Percentiles rank a stretch among this genome's conserved stretches.
phyloP scores from a whole-genome alignment of 2,113 vertebrate species.

The Myotis davidii region DNA sequence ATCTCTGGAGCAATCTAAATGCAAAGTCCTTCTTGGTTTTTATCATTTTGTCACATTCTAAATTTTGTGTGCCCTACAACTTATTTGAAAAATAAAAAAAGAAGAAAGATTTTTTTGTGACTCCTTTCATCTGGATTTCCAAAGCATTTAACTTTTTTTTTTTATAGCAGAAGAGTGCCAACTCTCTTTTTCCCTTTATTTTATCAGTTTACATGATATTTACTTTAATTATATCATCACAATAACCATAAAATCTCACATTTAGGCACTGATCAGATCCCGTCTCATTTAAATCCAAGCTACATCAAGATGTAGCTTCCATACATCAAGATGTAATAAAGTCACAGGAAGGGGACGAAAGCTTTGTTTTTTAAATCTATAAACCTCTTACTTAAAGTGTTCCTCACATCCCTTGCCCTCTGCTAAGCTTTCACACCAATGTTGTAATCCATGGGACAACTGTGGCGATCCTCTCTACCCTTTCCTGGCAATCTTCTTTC shows the following conservation, averaged over 20 bases:
- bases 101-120: not conserved
- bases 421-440: not conserved
- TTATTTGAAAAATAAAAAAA: not conserved
- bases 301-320: too few relatives aligned
- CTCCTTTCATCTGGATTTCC: conserved; percentile 40
- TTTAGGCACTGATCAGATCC: not conserved
- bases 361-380: not conserved
- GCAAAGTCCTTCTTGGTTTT: conserved; percentile 30
- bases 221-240: not conserved
- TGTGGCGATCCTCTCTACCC: not conserved
- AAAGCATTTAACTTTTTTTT: conserved; percentile 27
- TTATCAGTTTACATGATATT: not conserved
- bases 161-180: not conserved
- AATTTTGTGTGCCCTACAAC: not conserved
- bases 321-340: not conserved
- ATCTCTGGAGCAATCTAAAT: conserved; percentile 47
- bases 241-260: not conserved
- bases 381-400: not conserved
- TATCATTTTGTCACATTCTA: conserved; percentile 7
- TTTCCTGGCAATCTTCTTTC: not conserved
- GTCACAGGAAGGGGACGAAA: not conserved
- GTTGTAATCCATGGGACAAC: not conserved
- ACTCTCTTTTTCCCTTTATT: not conserved
- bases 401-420: not conserved
- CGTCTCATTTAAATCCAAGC: not conserved